Conservation (phyloP, 2,797 vertebrate species). For the Onychomys torridus region DNA sequence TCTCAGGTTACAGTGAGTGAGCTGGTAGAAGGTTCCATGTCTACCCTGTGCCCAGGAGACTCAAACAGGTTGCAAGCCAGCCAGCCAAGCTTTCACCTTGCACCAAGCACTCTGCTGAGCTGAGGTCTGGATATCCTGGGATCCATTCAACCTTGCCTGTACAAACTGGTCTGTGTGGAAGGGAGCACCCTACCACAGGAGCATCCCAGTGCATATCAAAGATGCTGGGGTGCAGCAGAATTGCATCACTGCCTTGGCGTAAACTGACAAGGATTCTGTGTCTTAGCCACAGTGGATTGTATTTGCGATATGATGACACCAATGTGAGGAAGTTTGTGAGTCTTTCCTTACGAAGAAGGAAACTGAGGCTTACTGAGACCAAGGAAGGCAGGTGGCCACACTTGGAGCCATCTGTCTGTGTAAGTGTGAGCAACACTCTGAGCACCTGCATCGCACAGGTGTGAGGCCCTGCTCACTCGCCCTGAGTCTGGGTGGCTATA, state of each 20-base stretch:
- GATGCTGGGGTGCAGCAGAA: neutral
- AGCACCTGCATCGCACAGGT: accelerated
- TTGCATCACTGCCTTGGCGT: neutral
- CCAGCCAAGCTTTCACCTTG: neutral
- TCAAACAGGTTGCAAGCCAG: neutral
- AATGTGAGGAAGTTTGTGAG: neutral
- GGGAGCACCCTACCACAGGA: neutral
- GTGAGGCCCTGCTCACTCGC: accelerated
- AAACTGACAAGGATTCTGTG: neutral
- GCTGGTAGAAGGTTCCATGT: neutral
- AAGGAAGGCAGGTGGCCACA: too few relatives aligned
- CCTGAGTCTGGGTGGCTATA: neutral
- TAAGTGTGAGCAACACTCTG: accelerated
- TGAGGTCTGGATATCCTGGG: accelerated
- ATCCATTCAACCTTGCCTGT: neutral
- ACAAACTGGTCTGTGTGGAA: accelerated
- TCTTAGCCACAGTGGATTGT: neutral
- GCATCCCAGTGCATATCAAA: neutral
- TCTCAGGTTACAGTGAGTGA: neutral
- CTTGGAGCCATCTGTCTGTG: neutral
- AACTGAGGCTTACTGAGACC: neutral
- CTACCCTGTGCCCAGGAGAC: neutral
- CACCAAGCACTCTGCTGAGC: accelerated
- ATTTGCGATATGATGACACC: neutral
- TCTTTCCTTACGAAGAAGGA: neutral